phyloP scores from a whole-genome alignment of 2,888 invertebrate genomes.

The Muscina levida region DNA sequence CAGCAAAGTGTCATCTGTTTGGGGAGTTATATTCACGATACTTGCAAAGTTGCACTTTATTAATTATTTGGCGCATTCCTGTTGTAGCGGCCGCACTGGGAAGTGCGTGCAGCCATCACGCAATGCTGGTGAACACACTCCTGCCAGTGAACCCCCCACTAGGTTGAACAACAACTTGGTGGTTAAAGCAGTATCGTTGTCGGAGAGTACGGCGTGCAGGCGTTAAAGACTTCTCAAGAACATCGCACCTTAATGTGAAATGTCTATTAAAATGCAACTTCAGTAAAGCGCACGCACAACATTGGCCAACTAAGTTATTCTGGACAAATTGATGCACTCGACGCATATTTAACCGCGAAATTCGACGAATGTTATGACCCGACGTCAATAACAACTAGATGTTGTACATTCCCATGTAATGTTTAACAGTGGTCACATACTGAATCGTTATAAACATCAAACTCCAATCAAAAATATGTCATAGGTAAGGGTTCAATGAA shows the following conservation, averaged over 20 bases:
- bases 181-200: slow-evolving; percentile 15
- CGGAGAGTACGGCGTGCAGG: slow-evolving; percentile 65
- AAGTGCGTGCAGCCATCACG: slow-evolving; percentile 58
- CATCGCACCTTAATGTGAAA: slow-evolving; percentile 71
- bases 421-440: too few species aligned
- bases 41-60: slow-evolving; percentile 58
- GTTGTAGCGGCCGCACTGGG: slow-evolving; percentile 35
- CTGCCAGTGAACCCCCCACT: slow-evolving; percentile 53
- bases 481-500: too few species aligned
- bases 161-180: slow-evolving; percentile 29
- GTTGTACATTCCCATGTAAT: too few species aligned
- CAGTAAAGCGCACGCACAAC: too few species aligned
- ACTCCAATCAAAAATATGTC: too few species aligned
- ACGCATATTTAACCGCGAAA: too few species aligned
- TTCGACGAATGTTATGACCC: too few species aligned
- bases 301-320: too few species aligned
- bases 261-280: background rate
- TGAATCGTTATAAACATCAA: too few species aligned
- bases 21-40: slow-evolving; percentile 55
- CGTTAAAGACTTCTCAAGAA: slow-evolving; percentile 77
- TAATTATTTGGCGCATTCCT: slow-evolving; percentile 49
- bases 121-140: slow-evolving; percentile 43
- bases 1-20: slow-evolving; percentile 59
- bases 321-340: too few species aligned
- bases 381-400: too few species aligned